Evolutionary conservation across 2,113 vertebrate genomes (phyloP).

Genomic region (Pterophyllum scalare): DNA sequence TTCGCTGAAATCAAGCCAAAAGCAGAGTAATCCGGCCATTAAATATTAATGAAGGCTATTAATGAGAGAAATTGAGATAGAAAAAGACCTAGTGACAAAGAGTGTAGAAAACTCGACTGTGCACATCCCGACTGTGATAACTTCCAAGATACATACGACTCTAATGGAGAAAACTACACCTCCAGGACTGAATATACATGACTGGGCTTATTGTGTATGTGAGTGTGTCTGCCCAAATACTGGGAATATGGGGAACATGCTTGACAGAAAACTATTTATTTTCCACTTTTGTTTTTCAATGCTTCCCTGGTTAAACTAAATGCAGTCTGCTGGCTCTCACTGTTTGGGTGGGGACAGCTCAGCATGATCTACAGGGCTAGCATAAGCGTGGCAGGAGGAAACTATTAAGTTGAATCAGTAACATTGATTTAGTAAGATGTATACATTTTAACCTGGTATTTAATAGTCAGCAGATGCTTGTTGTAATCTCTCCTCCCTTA

Average conservation of each 20-base stretch:
- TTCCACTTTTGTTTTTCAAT: not conserved
- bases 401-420: constrained; percentile 16
- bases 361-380: not conserved
- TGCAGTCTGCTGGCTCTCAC: not conserved
- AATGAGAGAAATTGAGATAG: constrained; percentile 45
- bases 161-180: not conserved
- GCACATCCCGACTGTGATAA: constrained; percentile 16
- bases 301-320: not conserved
- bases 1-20: constrained; percentile 43
- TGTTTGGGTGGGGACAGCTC: not conserved
- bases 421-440: constrained; percentile 20
- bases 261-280: not conserved
- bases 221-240: not conserved
- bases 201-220: not conserved
- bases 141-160: not conserved
- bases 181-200: not conserved
- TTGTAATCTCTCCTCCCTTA: not conserved
- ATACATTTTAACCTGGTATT: not conserved
- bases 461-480: not conserved
- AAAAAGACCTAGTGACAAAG: constrained; percentile 47
- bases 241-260: not conserved
- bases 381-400: not conserved
- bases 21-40: constrained; percentile 56
- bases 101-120: constrained; percentile 13
- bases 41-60: constrained; percentile 63